These are phyloP conservation scores for Ara ararauna DNA, from an alignment of 2,797 vertebrate species.

Conservation along the genomic window DNA sequence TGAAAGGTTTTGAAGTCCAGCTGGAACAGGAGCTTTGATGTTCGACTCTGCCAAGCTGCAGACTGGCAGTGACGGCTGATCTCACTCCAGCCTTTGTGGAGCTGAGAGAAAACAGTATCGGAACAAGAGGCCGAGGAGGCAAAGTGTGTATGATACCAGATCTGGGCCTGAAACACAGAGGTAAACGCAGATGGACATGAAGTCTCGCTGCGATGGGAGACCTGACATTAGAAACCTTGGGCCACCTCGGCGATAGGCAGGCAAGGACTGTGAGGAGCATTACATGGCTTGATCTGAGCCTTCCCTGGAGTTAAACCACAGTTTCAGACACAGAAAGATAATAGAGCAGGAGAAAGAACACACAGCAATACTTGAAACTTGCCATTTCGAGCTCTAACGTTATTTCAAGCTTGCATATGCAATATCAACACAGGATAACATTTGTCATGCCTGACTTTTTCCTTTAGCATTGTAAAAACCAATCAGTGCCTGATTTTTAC, in stretches of 20 bases:
- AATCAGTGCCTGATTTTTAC: background rate
- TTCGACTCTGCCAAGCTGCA: background rate
- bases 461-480: background rate
- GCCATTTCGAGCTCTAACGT: background rate
- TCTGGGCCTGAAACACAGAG: background rate
- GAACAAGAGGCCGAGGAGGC: background rate
- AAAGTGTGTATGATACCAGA: background rate
- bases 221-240: background rate
- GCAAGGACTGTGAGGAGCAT: background rate
- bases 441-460: background rate
- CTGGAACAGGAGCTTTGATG: constrained; percentile 28
- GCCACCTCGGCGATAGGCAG: background rate
- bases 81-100: background rate
- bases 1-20: constrained; percentile 3
- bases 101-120: background rate
- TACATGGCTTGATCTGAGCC: background rate
- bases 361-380: background rate
- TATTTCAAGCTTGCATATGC: background rate
- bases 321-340: background rate
- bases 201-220: background rate
- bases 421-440: background rate
- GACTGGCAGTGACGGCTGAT: background rate
- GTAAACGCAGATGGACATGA: background rate
- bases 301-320: background rate
- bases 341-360: background rate